phyloP scores from a whole-genome alignment of 1,140 invertebrate species.

The Scaptomyza montana region DNA sequence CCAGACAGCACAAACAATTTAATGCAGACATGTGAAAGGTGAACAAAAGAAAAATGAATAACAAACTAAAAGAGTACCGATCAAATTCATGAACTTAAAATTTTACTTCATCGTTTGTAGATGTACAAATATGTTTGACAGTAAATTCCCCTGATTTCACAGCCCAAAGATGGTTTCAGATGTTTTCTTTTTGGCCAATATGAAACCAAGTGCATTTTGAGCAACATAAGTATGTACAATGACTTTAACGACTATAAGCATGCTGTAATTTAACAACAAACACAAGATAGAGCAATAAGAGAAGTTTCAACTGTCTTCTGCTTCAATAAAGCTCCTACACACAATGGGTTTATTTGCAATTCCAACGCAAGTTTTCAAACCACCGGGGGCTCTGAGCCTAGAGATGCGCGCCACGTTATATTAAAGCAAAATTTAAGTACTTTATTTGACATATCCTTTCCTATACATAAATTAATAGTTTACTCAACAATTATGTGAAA shows the following conservation, averaged over 20 bases:
- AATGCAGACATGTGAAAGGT: constrained; percentile 10
- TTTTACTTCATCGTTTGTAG: neutral
- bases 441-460: neutral
- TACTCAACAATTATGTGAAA: no score
- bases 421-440: neutral
- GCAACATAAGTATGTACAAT: constrained; percentile 23
- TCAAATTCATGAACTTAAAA: constrained; percentile 14
- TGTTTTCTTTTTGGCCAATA: constrained; percentile 43
- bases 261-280: constrained; percentile 23
- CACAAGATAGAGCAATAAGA: neutral
- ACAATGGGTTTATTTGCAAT: constrained; percentile 51
- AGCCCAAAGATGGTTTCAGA: constrained; percentile 29
- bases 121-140: constrained; percentile 6
- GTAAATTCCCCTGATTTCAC: neutral
- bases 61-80: neutral
- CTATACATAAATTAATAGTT: neutral
- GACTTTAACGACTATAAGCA: constrained; percentile 1
- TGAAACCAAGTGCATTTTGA: constrained; percentile 10
- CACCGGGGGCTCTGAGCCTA: constrained; percentile 29
- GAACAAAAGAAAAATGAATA: neutral
- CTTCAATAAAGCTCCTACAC: neutral
- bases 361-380: constrained; percentile 43
- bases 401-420: constrained; percentile 22
- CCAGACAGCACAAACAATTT: neutral
- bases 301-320: neutral